A percentile compares a stretch with the other conserved stretches of the same genome.
phyloP scores from a whole-genome alignment of 2,113 vertebrate species.

The Ceratotherium simum region DNA sequence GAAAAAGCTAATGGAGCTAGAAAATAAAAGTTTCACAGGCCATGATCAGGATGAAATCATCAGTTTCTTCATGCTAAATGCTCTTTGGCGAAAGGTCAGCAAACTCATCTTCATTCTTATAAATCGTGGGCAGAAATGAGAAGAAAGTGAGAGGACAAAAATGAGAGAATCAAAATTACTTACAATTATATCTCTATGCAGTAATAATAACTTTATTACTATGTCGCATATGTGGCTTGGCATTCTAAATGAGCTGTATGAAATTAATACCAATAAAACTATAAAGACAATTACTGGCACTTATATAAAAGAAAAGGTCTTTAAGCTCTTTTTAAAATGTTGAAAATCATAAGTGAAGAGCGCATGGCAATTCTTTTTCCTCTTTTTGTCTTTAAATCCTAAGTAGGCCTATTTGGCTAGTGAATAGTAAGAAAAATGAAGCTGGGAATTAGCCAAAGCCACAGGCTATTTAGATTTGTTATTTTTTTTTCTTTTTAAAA shows the following conservation, averaged over 20 bases:
- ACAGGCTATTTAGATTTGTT: background rate
- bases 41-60: constrained; percentile 42
- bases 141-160: constrained; percentile 66
- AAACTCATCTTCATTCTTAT: constrained; percentile 74
- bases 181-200: constrained; percentile 78
- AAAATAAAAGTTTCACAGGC: constrained; percentile 66
- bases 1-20: constrained; percentile 63
- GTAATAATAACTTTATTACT: constrained; percentile 82
- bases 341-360: constrained; percentile 70
- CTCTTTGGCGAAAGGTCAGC: constrained; percentile 80
- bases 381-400: constrained; percentile 66
- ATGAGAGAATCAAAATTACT: constrained; percentile 74
- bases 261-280: constrained; percentile 81
- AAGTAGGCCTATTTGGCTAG: constrained; percentile 49
- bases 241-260: constrained; percentile 80
- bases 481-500: background rate
- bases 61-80: constrained; percentile 61
- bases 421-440: constrained; percentile 65
- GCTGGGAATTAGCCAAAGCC: background rate
- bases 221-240: constrained; percentile 75
- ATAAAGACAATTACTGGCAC: constrained; percentile 79
- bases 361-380: constrained; percentile 45
- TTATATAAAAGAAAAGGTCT: constrained; percentile 80
- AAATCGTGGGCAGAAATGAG: constrained; percentile 52
- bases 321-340: constrained; percentile 80